Evolutionary conservation across 2,113 vertebrate species (phyloP).

Genomic region (Edolisoma coerulescens): DNA sequence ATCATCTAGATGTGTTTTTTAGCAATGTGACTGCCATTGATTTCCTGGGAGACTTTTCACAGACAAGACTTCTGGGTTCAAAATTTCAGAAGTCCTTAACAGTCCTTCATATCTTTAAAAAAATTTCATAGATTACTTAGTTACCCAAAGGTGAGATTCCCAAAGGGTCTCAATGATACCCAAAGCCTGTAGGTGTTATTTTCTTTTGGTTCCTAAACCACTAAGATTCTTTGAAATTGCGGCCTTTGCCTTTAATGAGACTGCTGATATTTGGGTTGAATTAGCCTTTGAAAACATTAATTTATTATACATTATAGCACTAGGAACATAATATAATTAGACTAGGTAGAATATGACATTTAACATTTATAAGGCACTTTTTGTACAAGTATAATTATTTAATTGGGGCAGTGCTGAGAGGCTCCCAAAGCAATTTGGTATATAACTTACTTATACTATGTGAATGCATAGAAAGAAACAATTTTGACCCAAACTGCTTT

Average conservation of each 20-base stretch:
- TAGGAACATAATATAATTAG: neutral
- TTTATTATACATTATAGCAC: neutral
- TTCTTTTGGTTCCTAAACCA: neutral
- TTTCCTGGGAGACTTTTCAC: neutral
- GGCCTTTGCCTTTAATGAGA: neutral
- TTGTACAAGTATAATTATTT: neutral
- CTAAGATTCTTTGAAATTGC: neutral
- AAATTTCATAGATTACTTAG: neutral
- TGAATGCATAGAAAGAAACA: neutral
- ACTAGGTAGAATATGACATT: neutral
- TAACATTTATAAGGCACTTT: constrained; percentile 4
- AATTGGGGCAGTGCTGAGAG: neutral
- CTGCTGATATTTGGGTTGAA: neutral
- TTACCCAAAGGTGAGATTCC: neutral
- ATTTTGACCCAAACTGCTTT: neutral
- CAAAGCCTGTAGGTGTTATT: neutral
- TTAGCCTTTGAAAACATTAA: neutral
- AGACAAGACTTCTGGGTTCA: neutral
- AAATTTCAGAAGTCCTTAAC: neutral
- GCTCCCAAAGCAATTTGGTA: neutral
- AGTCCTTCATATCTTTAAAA: neutral
- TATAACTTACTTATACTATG: neutral
- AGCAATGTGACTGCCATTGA: neutral
- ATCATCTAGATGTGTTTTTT: neutral
- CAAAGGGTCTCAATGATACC: neutral